Evolutionary conservation across 1,140 invertebrate genomes (phyloP).

Genomic region (Eufriesea mexicana): DNA sequence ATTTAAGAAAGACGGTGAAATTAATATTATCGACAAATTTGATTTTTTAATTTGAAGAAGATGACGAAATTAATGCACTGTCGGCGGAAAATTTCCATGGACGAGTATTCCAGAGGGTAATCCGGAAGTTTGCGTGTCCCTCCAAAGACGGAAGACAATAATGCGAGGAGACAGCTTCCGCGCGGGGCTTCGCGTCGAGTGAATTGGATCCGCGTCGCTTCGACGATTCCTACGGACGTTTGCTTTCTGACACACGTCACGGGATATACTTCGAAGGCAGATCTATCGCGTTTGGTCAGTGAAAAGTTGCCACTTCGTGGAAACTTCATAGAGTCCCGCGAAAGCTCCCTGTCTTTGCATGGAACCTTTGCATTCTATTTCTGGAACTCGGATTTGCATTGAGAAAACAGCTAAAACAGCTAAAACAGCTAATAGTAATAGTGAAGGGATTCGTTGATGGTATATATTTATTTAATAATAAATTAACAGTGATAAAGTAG

Average conservation of each 20-base stretch:
- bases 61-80: no score
- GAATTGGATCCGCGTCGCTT: constrained; percentile 15
- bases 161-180: constrained; percentile 5
- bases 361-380: not conserved
- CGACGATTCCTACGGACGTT: constrained; percentile 21
- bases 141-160: not conserved
- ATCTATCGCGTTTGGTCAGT: not conserved
- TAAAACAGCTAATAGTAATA: no score
- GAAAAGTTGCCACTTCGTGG: not conserved
- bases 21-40: no score
- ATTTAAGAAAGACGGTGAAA: no score
- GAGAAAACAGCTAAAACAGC: no score
- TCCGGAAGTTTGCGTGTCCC: not conserved
- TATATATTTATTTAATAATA: no score
- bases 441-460: no score
- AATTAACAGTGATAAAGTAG: no score
- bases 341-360: not conserved
- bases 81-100: not conserved
- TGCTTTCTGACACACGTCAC: constrained; percentile 10
- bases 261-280: not conserved
- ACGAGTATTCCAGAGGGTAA: not conserved
- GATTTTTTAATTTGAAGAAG: no score
- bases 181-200: constrained; percentile 15
- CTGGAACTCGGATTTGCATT: no score
- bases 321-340: not conserved